Evolutionary conservation across 2,797 vertebrate species (phyloP).

Genomic region (Myioborus melanocephalus): DNA sequence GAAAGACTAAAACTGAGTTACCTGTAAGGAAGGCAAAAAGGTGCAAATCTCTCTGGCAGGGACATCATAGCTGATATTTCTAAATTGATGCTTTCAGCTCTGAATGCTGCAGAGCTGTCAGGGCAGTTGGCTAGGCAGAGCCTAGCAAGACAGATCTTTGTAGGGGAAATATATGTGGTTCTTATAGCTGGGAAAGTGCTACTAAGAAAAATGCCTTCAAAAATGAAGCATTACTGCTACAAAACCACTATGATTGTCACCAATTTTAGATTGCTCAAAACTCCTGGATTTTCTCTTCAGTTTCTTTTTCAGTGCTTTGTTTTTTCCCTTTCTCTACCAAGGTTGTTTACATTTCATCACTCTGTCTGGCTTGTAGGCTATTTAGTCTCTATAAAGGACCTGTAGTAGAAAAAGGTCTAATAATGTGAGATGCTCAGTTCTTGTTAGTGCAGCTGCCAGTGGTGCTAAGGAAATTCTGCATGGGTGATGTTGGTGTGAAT

Average conservation of each 20-base stretch:
- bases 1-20: background rate
- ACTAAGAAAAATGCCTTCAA: background rate
- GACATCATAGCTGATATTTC: background rate
- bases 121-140: background rate
- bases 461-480: background rate
- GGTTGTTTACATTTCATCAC: conserved; percentile 3
- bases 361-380: background rate
- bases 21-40: background rate
- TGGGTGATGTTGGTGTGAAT: background rate
- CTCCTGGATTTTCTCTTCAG: background rate
- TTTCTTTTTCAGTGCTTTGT: background rate
- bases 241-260: background rate
- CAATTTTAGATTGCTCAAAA: background rate
- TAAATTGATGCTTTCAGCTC: background rate
- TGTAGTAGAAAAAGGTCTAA: background rate
- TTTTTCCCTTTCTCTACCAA: background rate
- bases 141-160: background rate
- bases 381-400: background rate
- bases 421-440: conserved; percentile 25
- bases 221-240: background rate
- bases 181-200: background rate
- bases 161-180: background rate
- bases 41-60: background rate
- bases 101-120: background rate
- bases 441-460: conserved; percentile 19